Evolutionary conservation across 2,888 invertebrate species (phyloP).

Genomic region (Dolichopus griseipennis): DNA sequence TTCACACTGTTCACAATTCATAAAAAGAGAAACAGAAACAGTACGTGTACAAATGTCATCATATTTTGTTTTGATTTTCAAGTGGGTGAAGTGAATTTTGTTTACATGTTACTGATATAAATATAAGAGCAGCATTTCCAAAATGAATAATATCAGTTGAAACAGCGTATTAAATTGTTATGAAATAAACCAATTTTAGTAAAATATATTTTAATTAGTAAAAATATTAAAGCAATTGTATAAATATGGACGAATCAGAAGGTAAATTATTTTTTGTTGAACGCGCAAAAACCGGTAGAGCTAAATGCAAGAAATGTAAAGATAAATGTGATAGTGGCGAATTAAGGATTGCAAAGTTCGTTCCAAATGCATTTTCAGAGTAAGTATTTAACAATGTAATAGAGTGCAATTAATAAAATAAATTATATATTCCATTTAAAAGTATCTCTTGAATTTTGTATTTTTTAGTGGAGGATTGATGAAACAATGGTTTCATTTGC

Average conservation of each 20-base stretch:
- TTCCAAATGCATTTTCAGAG: conserved; percentile 50
- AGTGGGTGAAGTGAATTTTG: too few relatives aligned
- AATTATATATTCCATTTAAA: conserved; percentile 24
- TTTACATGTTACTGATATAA: too few relatives aligned
- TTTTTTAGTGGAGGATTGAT: conserved; percentile 49
- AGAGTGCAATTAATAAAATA: too few relatives aligned
- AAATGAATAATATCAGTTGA: neutral
- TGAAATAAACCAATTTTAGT: too few relatives aligned
- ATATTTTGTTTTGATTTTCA: too few relatives aligned
- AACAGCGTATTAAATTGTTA: neutral
- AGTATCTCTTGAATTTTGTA: neutral
- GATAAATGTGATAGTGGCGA: conserved; percentile 62
- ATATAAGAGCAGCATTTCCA: too few relatives aligned
- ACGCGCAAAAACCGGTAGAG: conserved; percentile 69
- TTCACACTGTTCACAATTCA: too few relatives aligned
- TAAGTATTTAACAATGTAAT: conserved; percentile 45
- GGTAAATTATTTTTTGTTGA: conserved; percentile 61
- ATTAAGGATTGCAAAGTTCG: conserved; percentile 67
- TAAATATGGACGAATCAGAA: conserved; percentile 21
- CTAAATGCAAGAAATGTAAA: conserved; percentile 83
- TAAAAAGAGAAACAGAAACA: too few relatives aligned
- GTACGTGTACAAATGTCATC: too few relatives aligned
- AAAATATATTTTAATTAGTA: neutral
- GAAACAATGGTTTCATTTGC: conserved; percentile 77
- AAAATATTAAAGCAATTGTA: neutral